Evolutionary conservation across 2,797 vertebrate genomes (phyloP).

Genomic region (Bufotes viridis): DNA sequence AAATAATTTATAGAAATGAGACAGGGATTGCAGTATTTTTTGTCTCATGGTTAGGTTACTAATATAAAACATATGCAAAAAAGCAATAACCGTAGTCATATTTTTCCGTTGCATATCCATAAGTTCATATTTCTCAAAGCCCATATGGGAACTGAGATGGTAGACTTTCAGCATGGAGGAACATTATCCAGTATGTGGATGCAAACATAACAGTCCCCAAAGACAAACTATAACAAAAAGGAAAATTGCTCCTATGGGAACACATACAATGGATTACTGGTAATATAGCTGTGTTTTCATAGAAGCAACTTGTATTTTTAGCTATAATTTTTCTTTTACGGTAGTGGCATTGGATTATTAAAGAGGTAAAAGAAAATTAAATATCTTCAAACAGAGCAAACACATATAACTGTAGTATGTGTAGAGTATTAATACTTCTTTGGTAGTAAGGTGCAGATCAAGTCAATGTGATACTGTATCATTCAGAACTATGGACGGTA

Average conservation of each 20-base stretch:
- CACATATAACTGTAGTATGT: slow-evolving; percentile 59
- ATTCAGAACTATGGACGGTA: slow-evolving; percentile 42
- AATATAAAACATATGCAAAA: slow-evolving; percentile 69
- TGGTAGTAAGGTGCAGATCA: slow-evolving; percentile 68
- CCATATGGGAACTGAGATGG: slow-evolving; percentile 60
- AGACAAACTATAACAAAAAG: slow-evolving; percentile 49
- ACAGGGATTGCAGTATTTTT: slow-evolving; percentile 65
- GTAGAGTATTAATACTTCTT: slow-evolving; percentile 67
- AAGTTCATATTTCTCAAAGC: slow-evolving; percentile 46
- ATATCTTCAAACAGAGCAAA: slow-evolving; percentile 38
- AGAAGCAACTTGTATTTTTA: slow-evolving; percentile 31
- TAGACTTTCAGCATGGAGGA: slow-evolving; percentile 62
- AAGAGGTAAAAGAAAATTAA: slow-evolving; percentile 45
- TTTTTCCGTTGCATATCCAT: slow-evolving; percentile 46
- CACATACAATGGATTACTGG: neutral
- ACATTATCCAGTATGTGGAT: slow-evolving; percentile 59
- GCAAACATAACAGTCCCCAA: slow-evolving; percentile 53
- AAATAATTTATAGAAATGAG: slow-evolving; percentile 86
- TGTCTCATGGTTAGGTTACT: slow-evolving; percentile 76
- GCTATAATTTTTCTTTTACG: slow-evolving; percentile 13
- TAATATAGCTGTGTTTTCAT: neutral
- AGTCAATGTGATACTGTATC: slow-evolving; percentile 59
- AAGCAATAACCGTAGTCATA: slow-evolving; percentile 54
- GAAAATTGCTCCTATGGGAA: slow-evolving; percentile 17
- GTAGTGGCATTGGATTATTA: slow-evolving; percentile 40